Conservation (phyloP, 2,888 invertebrate genomes). For the Drosophila histrio region DNA sequence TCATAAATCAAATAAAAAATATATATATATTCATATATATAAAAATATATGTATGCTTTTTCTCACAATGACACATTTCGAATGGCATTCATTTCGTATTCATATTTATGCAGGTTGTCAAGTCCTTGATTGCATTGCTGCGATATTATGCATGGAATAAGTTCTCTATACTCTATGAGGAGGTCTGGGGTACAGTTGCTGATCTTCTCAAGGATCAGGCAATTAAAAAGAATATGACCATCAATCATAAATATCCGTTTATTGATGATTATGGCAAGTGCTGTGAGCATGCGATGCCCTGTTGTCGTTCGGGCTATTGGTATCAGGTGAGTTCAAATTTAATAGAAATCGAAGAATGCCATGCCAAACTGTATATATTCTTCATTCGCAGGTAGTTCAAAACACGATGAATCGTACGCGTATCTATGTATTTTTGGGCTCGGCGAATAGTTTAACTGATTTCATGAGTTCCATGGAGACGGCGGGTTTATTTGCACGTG, state of each 20-base stretch:
- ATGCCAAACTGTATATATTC: background rate
- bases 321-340: constrained; percentile 86
- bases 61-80: background rate
- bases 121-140: constrained; percentile 96
- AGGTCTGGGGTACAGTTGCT: constrained; percentile 92
- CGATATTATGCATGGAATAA: constrained; percentile 97
- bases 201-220: constrained; percentile 92
- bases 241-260: constrained; percentile 90
- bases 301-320: constrained; percentile 92
- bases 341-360: background rate
- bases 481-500: constrained; percentile 93
- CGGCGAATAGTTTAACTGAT: constrained; percentile 92
- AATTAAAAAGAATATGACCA: constrained; percentile 90
- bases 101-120: constrained; percentile 89
- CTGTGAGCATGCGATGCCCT: constrained; percentile 89
- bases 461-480: constrained; percentile 97
- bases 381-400: constrained; percentile 85
- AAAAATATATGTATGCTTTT: background rate
- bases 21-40: background rate
- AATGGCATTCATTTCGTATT: constrained; percentile 10
- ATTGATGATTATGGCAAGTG: constrained; percentile 89
- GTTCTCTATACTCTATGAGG: constrained; percentile 94
- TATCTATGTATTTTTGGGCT: constrained; percentile 97
- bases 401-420: constrained; percentile 94
- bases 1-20: constrained; percentile 6